Percentiles rank a stretch among this genome's conserved stretches.
Evolutionary conservation across 2,888 invertebrate species (phyloP).

Genomic region (Lithophane semibrunnea): DNA sequence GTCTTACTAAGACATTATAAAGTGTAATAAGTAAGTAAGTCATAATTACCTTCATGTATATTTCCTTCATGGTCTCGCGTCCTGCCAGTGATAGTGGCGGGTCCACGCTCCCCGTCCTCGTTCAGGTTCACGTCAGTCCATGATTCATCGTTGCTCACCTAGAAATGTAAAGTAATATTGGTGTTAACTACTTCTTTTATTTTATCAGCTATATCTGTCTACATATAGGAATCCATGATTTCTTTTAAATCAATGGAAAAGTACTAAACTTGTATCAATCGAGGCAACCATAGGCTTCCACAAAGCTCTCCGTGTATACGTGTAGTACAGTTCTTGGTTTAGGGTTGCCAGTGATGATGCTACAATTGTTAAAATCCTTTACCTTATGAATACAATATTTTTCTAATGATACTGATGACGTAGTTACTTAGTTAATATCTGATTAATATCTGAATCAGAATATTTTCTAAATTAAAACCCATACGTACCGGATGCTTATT

Average conservation of each 20-base stretch:
- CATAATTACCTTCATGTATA: constrained; percentile 81
- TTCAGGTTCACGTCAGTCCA: constrained; percentile 98
- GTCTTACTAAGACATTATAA: background rate
- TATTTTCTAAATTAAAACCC: background rate
- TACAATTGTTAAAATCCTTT: background rate
- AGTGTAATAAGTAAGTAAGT: background rate
- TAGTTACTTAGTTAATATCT: too few species aligned
- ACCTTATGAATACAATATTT: background rate
- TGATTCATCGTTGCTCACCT: constrained; percentile 94
- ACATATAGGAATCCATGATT: background rate
- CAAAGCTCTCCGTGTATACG: background rate
- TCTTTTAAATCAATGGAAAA: background rate
- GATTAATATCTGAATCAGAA: background rate
- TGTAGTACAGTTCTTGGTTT: background rate
- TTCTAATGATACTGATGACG: background rate
- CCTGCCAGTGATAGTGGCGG: constrained; percentile 88
- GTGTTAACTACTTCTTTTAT: background rate
- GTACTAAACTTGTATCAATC: too few species aligned
- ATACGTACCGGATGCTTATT: constrained; percentile 92
- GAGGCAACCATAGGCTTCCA: background rate
- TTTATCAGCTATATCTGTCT: background rate
- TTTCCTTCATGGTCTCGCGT: constrained; percentile 93
- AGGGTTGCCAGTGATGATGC: background rate
- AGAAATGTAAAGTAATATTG: background rate
- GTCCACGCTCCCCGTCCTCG: constrained; percentile 93